phyloP scores from a whole-genome alignment of 2,797 vertebrate species.

The Enoplosus armatus region DNA sequence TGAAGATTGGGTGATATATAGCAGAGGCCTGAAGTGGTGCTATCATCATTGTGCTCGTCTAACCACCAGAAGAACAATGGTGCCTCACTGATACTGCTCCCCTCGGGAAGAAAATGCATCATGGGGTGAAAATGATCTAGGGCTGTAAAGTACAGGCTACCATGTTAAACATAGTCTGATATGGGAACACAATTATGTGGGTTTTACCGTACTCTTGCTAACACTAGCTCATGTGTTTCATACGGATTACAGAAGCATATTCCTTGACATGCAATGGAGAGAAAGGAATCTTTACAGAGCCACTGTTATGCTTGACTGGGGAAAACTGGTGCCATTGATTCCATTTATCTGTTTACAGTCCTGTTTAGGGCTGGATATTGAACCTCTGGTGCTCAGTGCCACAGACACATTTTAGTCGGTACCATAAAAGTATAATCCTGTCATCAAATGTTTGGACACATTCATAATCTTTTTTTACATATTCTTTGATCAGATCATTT shows the following conservation, averaged over 20 bases:
- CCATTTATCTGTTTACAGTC: constrained; percentile 4
- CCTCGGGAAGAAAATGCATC: constrained; percentile 33
- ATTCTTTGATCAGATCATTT: neutral
- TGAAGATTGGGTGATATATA: constrained; percentile 30
- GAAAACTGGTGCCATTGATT: constrained; percentile 16
- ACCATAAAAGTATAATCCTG: neutral
- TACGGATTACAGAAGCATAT: constrained; percentile 11
- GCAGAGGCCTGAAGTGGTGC: constrained; percentile 27
- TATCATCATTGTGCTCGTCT: constrained; percentile 27
- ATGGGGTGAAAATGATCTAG: constrained; percentile 43
- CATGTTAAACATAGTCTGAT: constrained; percentile 16
- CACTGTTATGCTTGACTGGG: constrained; percentile 13
- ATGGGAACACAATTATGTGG: constrained; percentile 8
- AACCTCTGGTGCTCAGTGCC: neutral
- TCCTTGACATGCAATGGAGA: neutral
- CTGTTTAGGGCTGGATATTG: neutral
- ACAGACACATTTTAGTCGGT: neutral
- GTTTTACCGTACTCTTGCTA: constrained; percentile 2
- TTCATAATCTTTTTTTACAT: neutral
- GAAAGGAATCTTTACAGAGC: constrained; percentile 15
- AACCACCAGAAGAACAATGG: constrained; percentile 53
- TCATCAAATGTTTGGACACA: neutral
- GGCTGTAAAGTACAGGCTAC: constrained; percentile 1
- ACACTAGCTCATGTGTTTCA: constrained; percentile 13
- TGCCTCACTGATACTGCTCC: constrained; percentile 23